Conservation (phyloP, 2,888 invertebrate species). For the Macrosoma leucophasiata region DNA sequence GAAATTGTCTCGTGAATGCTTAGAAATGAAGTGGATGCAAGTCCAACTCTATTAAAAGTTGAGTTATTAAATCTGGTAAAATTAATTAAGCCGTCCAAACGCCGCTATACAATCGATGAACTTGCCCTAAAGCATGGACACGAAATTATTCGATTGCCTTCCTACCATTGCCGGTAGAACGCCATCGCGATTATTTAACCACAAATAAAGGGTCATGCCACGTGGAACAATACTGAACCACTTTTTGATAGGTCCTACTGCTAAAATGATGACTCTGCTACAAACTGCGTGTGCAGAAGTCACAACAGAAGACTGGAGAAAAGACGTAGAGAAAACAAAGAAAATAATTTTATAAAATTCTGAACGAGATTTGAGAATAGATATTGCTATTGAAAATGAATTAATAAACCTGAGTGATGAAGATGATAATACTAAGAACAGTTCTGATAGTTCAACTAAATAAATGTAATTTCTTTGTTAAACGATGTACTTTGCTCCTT, state of each 20-base stretch:
- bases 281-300: slow-evolving; percentile 1
- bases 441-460: no score
- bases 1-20: slow-evolving; percentile 15
- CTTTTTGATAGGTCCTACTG: slow-evolving; percentile 1
- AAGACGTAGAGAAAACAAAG: slow-evolving; percentile 1
- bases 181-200: slow-evolving; percentile 24
- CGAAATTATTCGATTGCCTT: slow-evolving; percentile 6
- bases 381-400: no score
- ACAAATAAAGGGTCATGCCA: no score
- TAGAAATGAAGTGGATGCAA: slow-evolving; percentile 14
- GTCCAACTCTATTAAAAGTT: slow-evolving; percentile 12
- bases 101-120: slow-evolving; percentile 18
- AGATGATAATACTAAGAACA: no score
- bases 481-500: no score
- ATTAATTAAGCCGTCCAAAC: slow-evolving; percentile 15
- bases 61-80: slow-evolving; percentile 14
- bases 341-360: slow-evolving; percentile 1
- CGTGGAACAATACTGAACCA: slow-evolving; percentile 17
- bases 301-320: slow-evolving; percentile 1
- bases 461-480: no score
- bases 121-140: slow-evolving; percentile 15
- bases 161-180: slow-evolving; percentile 4
- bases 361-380: no score
- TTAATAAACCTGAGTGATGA: no score
- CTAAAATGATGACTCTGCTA: not conserved